Evolutionary conservation across 2,113 vertebrate species (phyloP), one percentile per base, ranked within the genome.

Genomic region (Sinosuthora webbiana): DNA sequence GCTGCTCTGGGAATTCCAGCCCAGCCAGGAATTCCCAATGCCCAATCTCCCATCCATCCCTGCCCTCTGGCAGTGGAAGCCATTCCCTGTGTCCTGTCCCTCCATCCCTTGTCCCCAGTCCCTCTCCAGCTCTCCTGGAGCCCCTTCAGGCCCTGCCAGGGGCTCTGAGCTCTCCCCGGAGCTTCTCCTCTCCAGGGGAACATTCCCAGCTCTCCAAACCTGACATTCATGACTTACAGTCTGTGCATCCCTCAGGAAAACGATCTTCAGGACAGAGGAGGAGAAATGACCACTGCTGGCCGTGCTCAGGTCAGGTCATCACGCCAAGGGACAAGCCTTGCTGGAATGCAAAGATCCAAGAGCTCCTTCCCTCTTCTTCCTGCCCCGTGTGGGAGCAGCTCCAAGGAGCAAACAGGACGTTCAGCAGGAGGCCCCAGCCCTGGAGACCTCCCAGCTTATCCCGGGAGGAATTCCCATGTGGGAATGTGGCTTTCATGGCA

Each of bases 221-320:
- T 5, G 57, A 14, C 27, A 9, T 24, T 37, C 2, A 1, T 6
- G 3, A 52, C 24, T 67, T 24, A n/a, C 4, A 2, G 16, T 50
- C 45, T n/a, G 23, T 9, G 15, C 24, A 18, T 14, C 52, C 78
- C 24, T n/a, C 4, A 8, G 47, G 67, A 37, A 28, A 76, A 45
- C 0, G 9, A 37, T 28, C n/a, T 45, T 47, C 45, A 50, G 50
- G 47, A 6, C 0, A 60, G 42, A 20, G 49, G n/a, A 67, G 20
- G 23, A 19, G 24, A 12, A 28, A 3, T 0, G 19, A 15, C 6
- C 15, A 6, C 0, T 0, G 11, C 77, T 10, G 27, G 10, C 44
- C 0, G 0, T 19, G 63, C 15, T 3, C 39, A 57, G 69, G 52
- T 0, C 39, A 47, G 33, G 28, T 5, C 4, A 22, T 1, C 11